Conservation (phyloP, 2,888 invertebrate species). For the Phrixothrix hirtus region DNA sequence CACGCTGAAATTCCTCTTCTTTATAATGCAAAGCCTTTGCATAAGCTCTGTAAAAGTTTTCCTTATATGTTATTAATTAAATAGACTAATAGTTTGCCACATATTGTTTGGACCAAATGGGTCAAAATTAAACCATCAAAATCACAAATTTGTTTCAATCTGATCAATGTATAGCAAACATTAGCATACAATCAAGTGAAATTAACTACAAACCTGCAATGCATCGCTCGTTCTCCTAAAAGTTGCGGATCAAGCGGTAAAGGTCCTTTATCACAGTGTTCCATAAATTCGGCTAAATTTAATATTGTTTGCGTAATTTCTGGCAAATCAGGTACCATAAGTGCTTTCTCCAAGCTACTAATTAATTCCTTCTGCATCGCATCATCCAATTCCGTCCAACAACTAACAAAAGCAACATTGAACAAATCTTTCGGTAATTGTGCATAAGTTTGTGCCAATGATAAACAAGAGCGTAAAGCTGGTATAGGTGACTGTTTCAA, state of each 20-base stretch:
- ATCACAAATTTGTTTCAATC: not conserved
- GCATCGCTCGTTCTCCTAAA: slow-evolving; percentile 92
- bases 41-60: too few species aligned
- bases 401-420: slow-evolving; percentile 98
- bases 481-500: slow-evolving; percentile 95
- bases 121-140: too few species aligned
- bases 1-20: slow-evolving; percentile 91
- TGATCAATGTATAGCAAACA: too few species aligned
- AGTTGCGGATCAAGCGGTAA: slow-evolving; percentile 86
- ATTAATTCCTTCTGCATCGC: slow-evolving; percentile 83
- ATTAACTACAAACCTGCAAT: slow-evolving; percentile 67
- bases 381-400: slow-evolving; percentile 93
- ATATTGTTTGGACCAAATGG: too few species aligned
- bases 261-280: slow-evolving; percentile 96
- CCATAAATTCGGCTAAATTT: slow-evolving; percentile 99
- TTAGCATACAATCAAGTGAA: not conserved
- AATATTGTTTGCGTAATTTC: slow-evolving; percentile 95
- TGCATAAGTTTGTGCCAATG: slow-evolving; percentile 90
- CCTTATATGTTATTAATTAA: too few species aligned
- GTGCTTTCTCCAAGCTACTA: slow-evolving; percentile 82
- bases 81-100: too few species aligned
- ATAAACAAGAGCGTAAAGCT: slow-evolving; percentile 87
- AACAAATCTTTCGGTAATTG: slow-evolving; percentile 95
- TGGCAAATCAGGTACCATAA: slow-evolving; percentile 90
- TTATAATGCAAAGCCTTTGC: slow-evolving; percentile 86